These are phyloP conservation scores for Aptenodytes forsteri DNA, from an alignment of 2,113 vertebrate genomes.

Conservation along the genomic window DNA sequence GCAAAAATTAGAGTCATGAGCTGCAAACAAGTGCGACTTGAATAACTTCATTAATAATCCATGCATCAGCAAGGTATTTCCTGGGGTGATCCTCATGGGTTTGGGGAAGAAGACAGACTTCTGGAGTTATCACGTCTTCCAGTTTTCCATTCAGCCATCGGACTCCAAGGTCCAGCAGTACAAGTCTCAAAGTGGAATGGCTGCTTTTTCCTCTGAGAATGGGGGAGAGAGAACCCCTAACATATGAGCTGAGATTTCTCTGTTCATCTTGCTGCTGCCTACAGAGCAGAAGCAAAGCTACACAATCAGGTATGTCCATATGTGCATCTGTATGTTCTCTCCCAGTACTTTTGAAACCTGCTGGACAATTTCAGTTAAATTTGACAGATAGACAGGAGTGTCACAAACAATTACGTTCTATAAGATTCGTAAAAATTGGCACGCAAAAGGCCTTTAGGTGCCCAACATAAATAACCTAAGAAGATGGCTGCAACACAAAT, in stretches of 20 bases:
- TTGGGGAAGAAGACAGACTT: not conserved
- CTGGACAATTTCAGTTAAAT: not conserved
- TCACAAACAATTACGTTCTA: not conserved
- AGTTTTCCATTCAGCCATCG: not conserved
- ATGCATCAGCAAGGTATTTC: not conserved
- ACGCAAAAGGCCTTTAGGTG: not conserved
- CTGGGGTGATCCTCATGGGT: not conserved
- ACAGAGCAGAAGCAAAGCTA: not conserved
- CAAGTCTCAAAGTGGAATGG: not conserved
- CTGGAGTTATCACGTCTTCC: not conserved
- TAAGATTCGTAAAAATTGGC: not conserved
- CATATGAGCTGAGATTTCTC: not conserved
- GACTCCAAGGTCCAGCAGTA: not conserved
- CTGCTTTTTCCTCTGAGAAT: not conserved
- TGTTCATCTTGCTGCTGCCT: not conserved
- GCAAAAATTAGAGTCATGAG: not conserved
- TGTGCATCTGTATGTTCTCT: not conserved
- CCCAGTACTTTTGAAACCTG: not conserved
- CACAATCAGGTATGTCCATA: not conserved
- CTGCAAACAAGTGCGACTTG: not conserved
- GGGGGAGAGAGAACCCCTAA: not conserved
- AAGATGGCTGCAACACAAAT: not conserved
- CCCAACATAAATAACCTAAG: not conserved
- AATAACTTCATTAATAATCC: not conserved
- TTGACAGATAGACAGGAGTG: not conserved